phyloP scores from a whole-genome alignment of 2,113 vertebrate species.

The Megaceryle torquata region DNA sequence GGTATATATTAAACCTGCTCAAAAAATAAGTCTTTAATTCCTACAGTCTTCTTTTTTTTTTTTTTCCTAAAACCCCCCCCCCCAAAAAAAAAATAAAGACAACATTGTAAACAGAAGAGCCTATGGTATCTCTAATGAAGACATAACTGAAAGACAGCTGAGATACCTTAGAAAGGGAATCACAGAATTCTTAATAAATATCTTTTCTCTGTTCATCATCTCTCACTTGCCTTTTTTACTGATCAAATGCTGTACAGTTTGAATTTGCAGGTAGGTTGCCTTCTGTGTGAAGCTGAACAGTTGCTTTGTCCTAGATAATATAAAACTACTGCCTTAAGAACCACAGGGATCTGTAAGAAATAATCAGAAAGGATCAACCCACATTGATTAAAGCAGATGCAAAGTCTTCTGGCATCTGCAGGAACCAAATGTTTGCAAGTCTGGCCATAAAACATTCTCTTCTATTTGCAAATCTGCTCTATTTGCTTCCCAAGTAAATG shows the following conservation, averaged over 20 bases:
- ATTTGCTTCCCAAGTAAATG: constrained; percentile 20
- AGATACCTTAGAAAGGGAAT: neutral
- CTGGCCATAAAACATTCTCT: constrained; percentile 34
- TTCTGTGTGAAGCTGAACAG: neutral
- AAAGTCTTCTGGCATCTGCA: constrained; percentile 14
- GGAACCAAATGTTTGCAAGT: constrained; percentile 31
- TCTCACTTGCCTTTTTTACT: neutral
- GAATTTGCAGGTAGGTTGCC: constrained; percentile 1
- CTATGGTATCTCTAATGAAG: neutral
- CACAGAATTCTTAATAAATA: neutral
- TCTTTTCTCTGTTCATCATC: neutral
- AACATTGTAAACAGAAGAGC: neutral
- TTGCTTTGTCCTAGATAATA: neutral
- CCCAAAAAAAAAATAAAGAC: neutral
- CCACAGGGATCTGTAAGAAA: neutral
- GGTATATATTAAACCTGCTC: neutral
- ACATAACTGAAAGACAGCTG: neutral
- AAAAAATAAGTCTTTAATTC: neutral
- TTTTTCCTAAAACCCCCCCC: neutral
- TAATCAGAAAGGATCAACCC: constrained; percentile 2
- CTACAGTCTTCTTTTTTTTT: neutral
- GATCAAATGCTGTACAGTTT: neutral
- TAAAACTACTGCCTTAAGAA: neutral
- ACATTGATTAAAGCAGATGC: constrained; percentile 30
- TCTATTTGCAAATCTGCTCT: constrained; percentile 50